These are phyloP conservation scores for Megastigmus dorsalis DNA, from an alignment of 2,888 invertebrate genomes.

Conservation along the genomic window DNA sequence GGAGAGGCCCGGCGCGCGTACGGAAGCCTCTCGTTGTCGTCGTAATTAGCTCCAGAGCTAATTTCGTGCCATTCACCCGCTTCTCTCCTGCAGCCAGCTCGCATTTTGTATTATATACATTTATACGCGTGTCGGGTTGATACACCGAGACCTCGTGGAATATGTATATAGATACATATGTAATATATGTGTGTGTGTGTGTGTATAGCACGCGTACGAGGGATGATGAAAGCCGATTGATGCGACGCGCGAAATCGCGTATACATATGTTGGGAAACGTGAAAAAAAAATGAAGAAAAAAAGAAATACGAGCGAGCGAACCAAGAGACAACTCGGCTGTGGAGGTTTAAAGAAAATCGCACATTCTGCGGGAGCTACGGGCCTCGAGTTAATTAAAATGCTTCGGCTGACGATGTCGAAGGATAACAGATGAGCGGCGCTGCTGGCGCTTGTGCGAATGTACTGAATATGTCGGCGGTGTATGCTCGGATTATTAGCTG, in stretches of 20 bases:
- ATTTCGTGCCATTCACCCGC: constrained; percentile 63
- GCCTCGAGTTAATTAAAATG: constrained; percentile 24
- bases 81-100: no score
- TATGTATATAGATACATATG: no score
- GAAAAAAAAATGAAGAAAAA: constrained; percentile 13
- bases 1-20: no score
- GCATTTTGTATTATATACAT: constrained; percentile 22
- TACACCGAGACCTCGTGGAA: no score
- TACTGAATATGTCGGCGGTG: no score
- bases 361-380: neutral
- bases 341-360: constrained; percentile 10
- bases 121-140: neutral
- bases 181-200: no score
- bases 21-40: constrained; percentile 52
- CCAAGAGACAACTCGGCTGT: neutral
- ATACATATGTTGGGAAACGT: neutral
- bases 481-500: no score
- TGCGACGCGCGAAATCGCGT: neutral
- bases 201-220: no score
- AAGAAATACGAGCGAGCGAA: no score
- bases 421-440: no score
- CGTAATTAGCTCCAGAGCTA: constrained; percentile 70
- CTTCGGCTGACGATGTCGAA: neutral
- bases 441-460: no score
- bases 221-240: constrained; percentile 40